Conservation (phyloP, 2,113 vertebrate species). For the Leptodactylus fuscus region DNA sequence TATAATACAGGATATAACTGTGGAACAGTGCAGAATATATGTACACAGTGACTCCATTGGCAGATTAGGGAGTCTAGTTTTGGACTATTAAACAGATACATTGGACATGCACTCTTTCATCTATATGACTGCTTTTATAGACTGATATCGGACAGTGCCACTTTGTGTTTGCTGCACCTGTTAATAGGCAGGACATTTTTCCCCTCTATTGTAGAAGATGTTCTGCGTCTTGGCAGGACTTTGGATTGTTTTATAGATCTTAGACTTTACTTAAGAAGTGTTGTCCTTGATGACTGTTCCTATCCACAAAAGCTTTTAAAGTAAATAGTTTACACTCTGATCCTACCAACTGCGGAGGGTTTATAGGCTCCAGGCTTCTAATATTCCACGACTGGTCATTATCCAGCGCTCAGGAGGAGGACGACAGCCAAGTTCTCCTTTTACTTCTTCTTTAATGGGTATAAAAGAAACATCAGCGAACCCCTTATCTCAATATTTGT, state of each 20-base stretch:
- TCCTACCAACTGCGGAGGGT: constrained; percentile 19
- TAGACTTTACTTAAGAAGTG: not conserved
- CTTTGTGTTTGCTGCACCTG: not conserved
- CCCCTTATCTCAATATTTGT: constrained; percentile 37
- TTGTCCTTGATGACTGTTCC: constrained; percentile 14
- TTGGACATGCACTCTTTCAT: not conserved
- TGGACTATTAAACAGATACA: too few relatives aligned
- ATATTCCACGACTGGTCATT: not conserved
- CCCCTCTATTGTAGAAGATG: not conserved
- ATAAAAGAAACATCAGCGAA: not conserved
- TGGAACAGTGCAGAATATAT: not conserved
- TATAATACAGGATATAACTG: not conserved
- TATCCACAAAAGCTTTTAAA: constrained; percentile 8
- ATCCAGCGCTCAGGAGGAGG: constrained; percentile 19
- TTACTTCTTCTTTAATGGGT: not conserved
- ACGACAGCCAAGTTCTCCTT: constrained; percentile 6
- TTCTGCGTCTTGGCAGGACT: not conserved
- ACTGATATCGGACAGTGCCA: not conserved
- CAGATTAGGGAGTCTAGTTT: too few relatives aligned
- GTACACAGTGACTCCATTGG: too few relatives aligned
- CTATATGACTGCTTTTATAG: too few relatives aligned
- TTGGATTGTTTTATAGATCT: not conserved
- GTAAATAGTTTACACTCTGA: constrained; percentile 31
- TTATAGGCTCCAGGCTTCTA: constrained; percentile 19
- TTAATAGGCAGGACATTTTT: not conserved